Base-by-base conservation (phyloP, 1,140 invertebrate genomes). In the Lepidotrigona ventralis region DNA sequence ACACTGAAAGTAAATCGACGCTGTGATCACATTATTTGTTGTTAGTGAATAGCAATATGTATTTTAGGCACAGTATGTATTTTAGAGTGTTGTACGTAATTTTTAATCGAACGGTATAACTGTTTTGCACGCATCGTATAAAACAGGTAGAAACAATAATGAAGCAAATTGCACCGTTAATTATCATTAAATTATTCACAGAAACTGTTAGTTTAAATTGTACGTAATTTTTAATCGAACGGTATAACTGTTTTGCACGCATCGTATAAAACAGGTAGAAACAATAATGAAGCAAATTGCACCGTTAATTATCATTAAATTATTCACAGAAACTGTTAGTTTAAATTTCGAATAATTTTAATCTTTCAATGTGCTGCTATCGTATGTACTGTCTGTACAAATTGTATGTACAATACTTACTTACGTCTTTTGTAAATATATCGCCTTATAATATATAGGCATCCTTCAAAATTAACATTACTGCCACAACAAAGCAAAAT, bases 101-200 rank as follows among this genome's bases (percentile, higher is more conserved):
- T 84, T 29, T 39, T 76, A 87, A 87, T 81, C 79, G 82, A 81
- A 85, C 53, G 58, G 66, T 85, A 56, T 15, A 51, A n/a, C 77
- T 66, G 63, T n/a, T 83, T 33, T 83, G 72, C 87, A 88, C 80
- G 86, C 74, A 88, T 75, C 54, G 26, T 80, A 85, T 56, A 33
- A 76, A 66, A 56, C 66, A 83, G 68, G 26, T 74, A 77, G 26
- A 68, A 23, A 68, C 26, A 88, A 26, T 19, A 74, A 73, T 84
- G 58, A 17, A 51, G 46, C 60, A 70, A 79, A 84, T 51, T 46
- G 68, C 79, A 76, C 71, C 58, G 75, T 11, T 53, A 53, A 63
- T 26, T 29, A 12, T 54, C 54, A 26, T 71, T 33, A 79, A 66
- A 79, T 83, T 83, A 85, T 83, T 54, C 71, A 56, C 33, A 46